Evolutionary conservation across 2,888 invertebrate genomes (phyloP), one percentile per base, ranked within the genome.

Genomic region (Amphiduros pacificus): DNA sequence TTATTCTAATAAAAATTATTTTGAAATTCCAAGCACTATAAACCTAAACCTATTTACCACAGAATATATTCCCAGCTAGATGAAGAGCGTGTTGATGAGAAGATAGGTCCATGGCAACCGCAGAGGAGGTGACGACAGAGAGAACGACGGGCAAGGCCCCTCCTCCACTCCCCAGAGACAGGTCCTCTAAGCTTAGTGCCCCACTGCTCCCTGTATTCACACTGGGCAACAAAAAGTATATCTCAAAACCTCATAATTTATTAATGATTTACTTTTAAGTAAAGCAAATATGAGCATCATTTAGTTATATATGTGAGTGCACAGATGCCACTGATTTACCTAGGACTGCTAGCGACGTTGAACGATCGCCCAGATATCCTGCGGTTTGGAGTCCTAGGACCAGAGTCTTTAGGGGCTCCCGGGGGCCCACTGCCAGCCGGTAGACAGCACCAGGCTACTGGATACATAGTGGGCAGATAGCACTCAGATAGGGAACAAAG

Each of bases 391-490:
- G 55, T 55, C 6, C 41, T 40, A 14, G 36, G 36, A 26, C 26
- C 41, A n/a, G n/a, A n/a, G n/a, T n/a, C n/a, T 14, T 24, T 22
- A 24, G 55, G 54, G 36, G 26, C 11, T 27, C 48, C 24, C 49
- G 20, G 49, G 17, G 50, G 48, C 11, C 56, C 29, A 14, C 56
- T 14, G 14, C 51, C 71, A 2, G 70, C 70, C 9, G 74, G 73
- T 0, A 76, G 72, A 51, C 87, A 88, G 65, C 86, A 85, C 88
- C 91, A 93, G 0, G 90, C 87, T 24, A 85, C 85, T 9, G 85
- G 83, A 76, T 90, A 89, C 24, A 87, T 82, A 70, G 89, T 89
- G 1, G 91, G 89, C 0, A 88, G 85, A 82, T 89, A 93, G 26
- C 83, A 83, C 54, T 85, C 86, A 53, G 90, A 88, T 36, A 93